A percentile compares a stretch with the other conserved stretches of the same genome.
phyloP scores from a whole-genome alignment of 64 coral and sea anemone genomes.

The Pachyseris speciosa region DNA sequence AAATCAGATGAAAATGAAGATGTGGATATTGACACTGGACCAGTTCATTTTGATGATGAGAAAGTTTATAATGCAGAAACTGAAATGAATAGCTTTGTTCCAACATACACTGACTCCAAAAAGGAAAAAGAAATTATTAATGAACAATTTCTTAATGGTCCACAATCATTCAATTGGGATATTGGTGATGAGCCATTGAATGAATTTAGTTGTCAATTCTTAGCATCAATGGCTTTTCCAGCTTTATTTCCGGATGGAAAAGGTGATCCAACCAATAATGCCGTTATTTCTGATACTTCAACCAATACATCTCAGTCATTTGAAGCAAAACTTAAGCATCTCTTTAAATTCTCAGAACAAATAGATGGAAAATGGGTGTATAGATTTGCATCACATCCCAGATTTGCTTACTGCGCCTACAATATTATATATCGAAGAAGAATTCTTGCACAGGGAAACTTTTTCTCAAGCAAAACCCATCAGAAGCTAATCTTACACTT shows the following conservation, averaged over 20 bases:
- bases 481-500: not conserved
- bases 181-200: constrained; percentile 47
- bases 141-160: constrained; percentile 15
- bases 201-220: constrained; percentile 38
- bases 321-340: not conserved
- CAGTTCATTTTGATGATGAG: constrained; percentile 26
- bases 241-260: constrained; percentile 50
- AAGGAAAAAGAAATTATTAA: constrained; percentile 40
- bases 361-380: constrained; percentile 18
- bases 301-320: not conserved
- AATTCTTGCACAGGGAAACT: not conserved
- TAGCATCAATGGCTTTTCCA: constrained; percentile 47
- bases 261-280: constrained; percentile 21
- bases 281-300: not conserved
- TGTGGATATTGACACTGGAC: not conserved
- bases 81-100: constrained; percentile 56
- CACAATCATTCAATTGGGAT: not conserved
- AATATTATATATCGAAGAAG: constrained; percentile 19
- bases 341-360: not conserved
- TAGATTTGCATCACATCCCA: constrained; percentile 50
- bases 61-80: constrained; percentile 6
- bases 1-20: not conserved
- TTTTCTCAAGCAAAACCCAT: constrained; percentile 44
- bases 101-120: constrained; percentile 34
- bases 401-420: constrained; percentile 21